Base-by-base conservation (phyloP, 1,140 invertebrate genomes). In the Drosophila jambulina region DNA sequence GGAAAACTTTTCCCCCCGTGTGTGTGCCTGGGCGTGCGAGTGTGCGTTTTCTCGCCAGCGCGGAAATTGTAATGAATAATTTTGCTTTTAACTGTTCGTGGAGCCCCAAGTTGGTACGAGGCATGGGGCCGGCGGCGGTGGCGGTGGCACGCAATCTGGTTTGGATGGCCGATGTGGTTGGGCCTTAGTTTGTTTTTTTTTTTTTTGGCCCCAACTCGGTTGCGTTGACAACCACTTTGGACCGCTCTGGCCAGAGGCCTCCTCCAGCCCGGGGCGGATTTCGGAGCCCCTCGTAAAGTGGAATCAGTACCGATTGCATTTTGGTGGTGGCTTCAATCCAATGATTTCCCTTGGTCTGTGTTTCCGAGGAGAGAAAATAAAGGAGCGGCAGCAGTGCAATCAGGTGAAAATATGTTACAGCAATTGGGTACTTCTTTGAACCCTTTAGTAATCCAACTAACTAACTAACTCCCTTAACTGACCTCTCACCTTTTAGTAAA, bases 61-160 rank as follows among this genome's bases (percentile, higher is more conserved):
- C 83, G 84, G 83, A 88, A 87, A 88, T 88, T 78, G 83, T 88
- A 87, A 87, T 87, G 83, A 87, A 87, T 87, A 87, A 88, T 87
- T 87, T 88, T 83, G 83, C 80, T 80, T 83, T 87, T 80, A 87
- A 87, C 83, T 83, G 83, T 65, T 79, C 36, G 71, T 42, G 60
- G 72, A 19, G 40, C 51, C 23, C 34, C 29, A 15, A 56, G 36
- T 9, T 42, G 38, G 36, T 7, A 19, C 13, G 40, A 38, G 70
- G 12, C 25, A 34, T 21, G 10, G 46, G 29, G n/a, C 17, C 49
- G 15, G 48, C 13, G n/a, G 36, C 19, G 38, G 48, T 36, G n/a
- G 36, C 19, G 38, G 48, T 36, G 80, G 63, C 68, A 85, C 51
- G 65, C 71, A 87, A 87, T 87, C 84, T 87, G 80, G 83, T 71